Percentiles rank a stretch among this genome's conserved stretches.
Conservation (phyloP, 2,888 invertebrate species). For the Caenorhabditis panamensis region DNA sequence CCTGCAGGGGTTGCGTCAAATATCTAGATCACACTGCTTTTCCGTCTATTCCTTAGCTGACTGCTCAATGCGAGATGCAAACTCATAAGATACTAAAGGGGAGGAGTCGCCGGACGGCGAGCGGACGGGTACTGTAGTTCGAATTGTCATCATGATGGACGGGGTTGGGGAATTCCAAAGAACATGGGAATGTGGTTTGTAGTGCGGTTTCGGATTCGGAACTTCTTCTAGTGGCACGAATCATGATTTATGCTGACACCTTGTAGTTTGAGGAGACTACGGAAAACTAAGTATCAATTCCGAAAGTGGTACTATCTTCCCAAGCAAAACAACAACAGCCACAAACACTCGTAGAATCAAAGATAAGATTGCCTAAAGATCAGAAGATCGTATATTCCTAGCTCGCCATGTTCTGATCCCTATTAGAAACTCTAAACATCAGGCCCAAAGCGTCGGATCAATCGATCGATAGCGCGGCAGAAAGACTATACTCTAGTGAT, state of each 20-base stretch:
- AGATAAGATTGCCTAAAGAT: no score
- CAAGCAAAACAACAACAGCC: no score
- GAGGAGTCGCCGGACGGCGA: slow-evolving; percentile 17
- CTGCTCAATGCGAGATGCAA: not conserved
- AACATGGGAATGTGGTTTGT: slow-evolving; percentile 18
- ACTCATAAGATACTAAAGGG: slow-evolving; percentile 8
- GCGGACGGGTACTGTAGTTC: slow-evolving; percentile 14
- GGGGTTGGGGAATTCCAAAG: slow-evolving; percentile 15
- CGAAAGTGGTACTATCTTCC: no score
- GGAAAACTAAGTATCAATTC: no score
- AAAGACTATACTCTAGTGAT: slow-evolving; percentile 24
- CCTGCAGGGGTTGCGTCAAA: slow-evolving; percentile 2
- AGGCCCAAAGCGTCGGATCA: not conserved
- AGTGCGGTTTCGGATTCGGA: not conserved
- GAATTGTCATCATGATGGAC: slow-evolving; percentile 21
- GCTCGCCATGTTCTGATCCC: not conserved
- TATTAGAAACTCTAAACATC: not conserved
- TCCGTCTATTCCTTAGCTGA: not conserved
- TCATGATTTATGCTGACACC: not conserved
- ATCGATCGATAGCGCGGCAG: slow-evolving; percentile 8
- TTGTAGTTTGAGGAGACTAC: no score
- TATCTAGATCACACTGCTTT: slow-evolving; percentile 6
- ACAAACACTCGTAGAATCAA: no score
- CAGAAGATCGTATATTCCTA: not conserved
- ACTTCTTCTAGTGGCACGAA: not conserved